Evolutionary conservation across 1,140 invertebrate genomes (phyloP).

Genomic region (Helicoverpa zea): DNA sequence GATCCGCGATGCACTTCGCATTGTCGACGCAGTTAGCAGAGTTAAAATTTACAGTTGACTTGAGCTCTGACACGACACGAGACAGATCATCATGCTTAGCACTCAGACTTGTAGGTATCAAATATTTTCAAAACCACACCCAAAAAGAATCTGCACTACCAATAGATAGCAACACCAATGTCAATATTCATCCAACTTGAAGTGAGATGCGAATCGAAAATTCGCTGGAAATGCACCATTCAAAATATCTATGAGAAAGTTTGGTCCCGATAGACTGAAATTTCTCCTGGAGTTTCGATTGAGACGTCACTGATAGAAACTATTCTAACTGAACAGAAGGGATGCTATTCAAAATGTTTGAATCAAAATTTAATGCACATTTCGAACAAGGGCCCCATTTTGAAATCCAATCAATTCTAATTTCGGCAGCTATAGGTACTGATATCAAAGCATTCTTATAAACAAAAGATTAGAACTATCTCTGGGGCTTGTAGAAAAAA

Average conservation of each 20-base stretch:
- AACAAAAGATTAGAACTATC: too few relatives aligned
- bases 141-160: not conserved
- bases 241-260: conserved; percentile 47
- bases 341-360: conserved; percentile 16
- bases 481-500: too few relatives aligned
- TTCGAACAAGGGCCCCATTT: not conserved
- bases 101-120: too few relatives aligned
- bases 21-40: too few relatives aligned
- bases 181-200: conserved; percentile 32
- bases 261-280: conserved; percentile 40
- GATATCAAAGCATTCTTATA: not conserved
- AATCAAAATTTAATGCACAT: conserved; percentile 18
- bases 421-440: too few relatives aligned
- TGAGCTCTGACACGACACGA: too few relatives aligned
- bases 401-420: not conserved
- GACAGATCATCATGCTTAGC: too few relatives aligned
- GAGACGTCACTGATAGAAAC: conserved; percentile 42
- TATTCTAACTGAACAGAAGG: conserved; percentile 9
- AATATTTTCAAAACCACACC: not conserved
- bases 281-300: conserved; percentile 36
- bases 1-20: too few relatives aligned
- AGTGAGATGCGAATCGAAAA: conserved; percentile 34
- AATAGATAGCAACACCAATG: conserved; percentile 13
- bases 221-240: conserved; percentile 35
- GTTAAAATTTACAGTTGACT: too few relatives aligned